phyloP scores from a whole-genome alignment of 2,888 invertebrate species.

The Chirona hameri region DNA sequence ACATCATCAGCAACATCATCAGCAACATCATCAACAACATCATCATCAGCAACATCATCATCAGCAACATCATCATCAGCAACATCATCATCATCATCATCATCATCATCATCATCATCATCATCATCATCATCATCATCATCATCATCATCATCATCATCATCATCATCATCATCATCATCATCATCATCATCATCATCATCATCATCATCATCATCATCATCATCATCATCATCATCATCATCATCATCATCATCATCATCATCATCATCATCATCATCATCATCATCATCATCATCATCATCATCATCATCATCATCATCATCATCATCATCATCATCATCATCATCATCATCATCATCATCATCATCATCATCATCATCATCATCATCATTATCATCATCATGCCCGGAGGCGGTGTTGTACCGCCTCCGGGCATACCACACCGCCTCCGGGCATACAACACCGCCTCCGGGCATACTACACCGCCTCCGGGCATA shows the following conservation, averaged over 20 bases:
- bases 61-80: too few relatives aligned
- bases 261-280: conserved; percentile 22
- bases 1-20: too few relatives aligned
- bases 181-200: conserved; percentile 22
- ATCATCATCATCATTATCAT: conserved; percentile 10
- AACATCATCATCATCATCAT: too few relatives aligned
- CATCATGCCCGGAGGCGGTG: too few relatives aligned
- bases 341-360: conserved; percentile 22
- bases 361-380: conserved; percentile 22
- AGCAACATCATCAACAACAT: too few relatives aligned
- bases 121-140: conserved; percentile 22
- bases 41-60: too few relatives aligned
- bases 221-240: conserved; percentile 22
- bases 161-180: conserved; percentile 12
- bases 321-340: conserved; percentile 22
- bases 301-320: conserved; percentile 22
- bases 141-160: not conserved
- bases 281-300: conserved; percentile 22
- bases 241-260: conserved; percentile 22
- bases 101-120: conserved; percentile 22
- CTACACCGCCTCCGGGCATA: too few relatives aligned
- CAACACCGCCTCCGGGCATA: too few relatives aligned
- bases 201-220: conserved; percentile 22
- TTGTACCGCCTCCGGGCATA: too few relatives aligned
- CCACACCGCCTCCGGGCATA: too few relatives aligned